Evolutionary conservation across 2,113 vertebrate genomes (phyloP), one percentile per base, ranked within the genome.

Genomic region (Rafetus swinhoei): DNA sequence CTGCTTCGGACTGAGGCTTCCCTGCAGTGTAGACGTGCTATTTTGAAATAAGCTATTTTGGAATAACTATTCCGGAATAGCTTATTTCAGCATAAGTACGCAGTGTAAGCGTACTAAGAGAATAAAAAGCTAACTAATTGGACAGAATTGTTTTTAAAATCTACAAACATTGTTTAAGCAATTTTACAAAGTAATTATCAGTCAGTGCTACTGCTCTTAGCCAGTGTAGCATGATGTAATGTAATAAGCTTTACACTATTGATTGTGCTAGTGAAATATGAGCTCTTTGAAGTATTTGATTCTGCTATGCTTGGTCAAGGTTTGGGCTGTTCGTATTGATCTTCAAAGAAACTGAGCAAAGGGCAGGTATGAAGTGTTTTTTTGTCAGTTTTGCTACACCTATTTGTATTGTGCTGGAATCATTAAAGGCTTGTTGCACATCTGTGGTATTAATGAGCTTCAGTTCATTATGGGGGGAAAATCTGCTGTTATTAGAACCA

Each of bases 241-340:
- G 81, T 93, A 96, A 96, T 97, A 85, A 85, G 76, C 87, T 88
- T 85, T 96, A 79, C 88, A 55, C 91, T 95, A 94, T 81, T 0
- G 0, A 50, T 59, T 39, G 76, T 81, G 35, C 85, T 72, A 29
- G 82, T 90, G 93, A 94, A 97, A 97, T 18, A 80, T 81, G 89
- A 96, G 91, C 93, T 91, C 83, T 97, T 89, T 79, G 88, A 76
- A 12, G 1, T 62, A 96, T 90, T 72, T 79, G 95, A 97, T 95
- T 60, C 53, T 87, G 74, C 88, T 96, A 96, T 92, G 79, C 89
- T 97, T 89, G 89, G 81, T 86, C 1, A 0, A 88, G 79, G 60
- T 29, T 93, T 82, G 89, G 2, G 2, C 62, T 50, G 14, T 92
- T 82, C 89, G 45, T 88, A 95, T 93, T 88, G 96, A 96, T 95